phyloP scores from a whole-genome alignment of 2,113 vertebrate species.

The Glaucidium brasilianum region DNA sequence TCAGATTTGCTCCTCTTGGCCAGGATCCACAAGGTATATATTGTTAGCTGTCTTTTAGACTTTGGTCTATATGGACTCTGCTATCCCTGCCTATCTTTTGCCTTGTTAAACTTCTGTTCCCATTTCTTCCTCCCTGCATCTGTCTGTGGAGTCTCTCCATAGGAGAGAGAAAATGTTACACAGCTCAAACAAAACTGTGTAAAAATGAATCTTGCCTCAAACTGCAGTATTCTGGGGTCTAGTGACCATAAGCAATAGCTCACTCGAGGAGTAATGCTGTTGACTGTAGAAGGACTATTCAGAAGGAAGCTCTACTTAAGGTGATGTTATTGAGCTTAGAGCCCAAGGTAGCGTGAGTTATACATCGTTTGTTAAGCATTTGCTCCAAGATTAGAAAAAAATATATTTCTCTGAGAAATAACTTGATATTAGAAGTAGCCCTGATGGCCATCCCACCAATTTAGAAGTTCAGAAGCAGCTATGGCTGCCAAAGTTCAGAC shows the following conservation, averaged over 20 bases:
- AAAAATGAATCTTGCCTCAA: background rate
- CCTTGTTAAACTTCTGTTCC: background rate
- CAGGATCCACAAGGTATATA: background rate
- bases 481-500: background rate
- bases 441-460: background rate
- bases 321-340: background rate
- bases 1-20: background rate
- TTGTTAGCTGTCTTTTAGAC: background rate
- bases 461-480: background rate
- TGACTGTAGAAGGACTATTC: background rate
- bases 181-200: background rate
- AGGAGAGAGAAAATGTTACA: background rate
- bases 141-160: background rate
- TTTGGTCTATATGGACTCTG: background rate
- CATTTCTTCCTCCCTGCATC: background rate
- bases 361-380: background rate
- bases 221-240: background rate
- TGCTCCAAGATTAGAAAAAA: background rate
- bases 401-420: background rate
- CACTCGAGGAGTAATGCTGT: background rate
- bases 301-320: background rate
- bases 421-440: background rate
- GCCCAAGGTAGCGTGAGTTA: background rate
- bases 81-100: background rate
- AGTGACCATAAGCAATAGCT: background rate